These are phyloP conservation scores for Zosterops japonicus DNA, from an alignment of 2,113 vertebrate species.

Conservation along the genomic window DNA sequence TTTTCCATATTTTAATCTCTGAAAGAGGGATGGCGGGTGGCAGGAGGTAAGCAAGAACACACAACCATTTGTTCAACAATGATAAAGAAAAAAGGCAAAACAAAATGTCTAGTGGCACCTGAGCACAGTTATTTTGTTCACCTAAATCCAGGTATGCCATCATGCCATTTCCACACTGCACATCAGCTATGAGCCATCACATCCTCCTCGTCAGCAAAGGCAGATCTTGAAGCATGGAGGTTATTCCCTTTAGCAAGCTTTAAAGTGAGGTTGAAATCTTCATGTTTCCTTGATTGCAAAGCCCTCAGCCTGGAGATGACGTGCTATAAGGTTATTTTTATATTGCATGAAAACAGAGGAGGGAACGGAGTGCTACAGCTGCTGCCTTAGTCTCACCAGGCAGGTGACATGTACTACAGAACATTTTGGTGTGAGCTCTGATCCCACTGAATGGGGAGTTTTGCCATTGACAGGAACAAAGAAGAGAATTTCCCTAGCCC, in stretches of 20 bases:
- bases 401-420: background rate
- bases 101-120: background rate
- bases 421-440: background rate
- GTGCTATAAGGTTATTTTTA: background rate
- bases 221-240: background rate
- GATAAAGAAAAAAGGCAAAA: background rate
- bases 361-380: background rate
- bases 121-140: background rate
- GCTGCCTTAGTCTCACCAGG: background rate
- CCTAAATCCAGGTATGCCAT: background rate
- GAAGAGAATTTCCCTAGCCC: background rate
- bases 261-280: background rate
- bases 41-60: background rate
- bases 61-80: background rate
- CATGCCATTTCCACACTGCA: background rate
- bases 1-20: background rate
- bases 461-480: background rate
- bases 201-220: background rate
- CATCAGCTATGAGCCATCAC: background rate
- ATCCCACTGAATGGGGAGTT: background rate
- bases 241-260: background rate
- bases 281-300: background rate
- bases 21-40: background rate
- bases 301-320: background rate
- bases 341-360: background rate